Base-by-base conservation (phyloP, 2,888 invertebrate genomes). In the Tridacna gigas region DNA sequence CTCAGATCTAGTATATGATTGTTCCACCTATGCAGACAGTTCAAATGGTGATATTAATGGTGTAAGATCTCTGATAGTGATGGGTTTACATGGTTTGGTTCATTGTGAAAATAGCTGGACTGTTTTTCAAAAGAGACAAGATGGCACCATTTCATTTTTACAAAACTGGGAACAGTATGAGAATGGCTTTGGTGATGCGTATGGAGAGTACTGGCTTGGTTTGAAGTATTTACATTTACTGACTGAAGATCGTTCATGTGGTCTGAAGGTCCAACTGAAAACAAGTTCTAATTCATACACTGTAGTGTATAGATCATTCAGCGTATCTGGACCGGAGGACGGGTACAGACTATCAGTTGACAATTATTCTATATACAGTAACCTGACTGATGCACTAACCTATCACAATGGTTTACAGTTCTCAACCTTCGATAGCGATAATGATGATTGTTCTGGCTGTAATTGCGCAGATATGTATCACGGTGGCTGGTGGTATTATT, bases 401-500 rank as follows among this genome's bases (percentile, higher is more conserved):
- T 51, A 51, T 22, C 71, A 71, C 25, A 51, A 51, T 51, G 71
- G 47, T 4, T 51, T 9, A 11, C 7, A 51, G 51, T 71, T 71
- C 48, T 51, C 71, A 2, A 71, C 71, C 3, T 71, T 25, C 51
- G 71, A 71, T 51, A n/a, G 25, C 25, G 71, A 71, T 26, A 71
- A 71, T 51, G 71, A 71, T 26, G 51, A 4, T 12, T 48, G 51
- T 48, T 20, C 25, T 0, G n/a, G 26, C 5, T 51, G 51, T 51
- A 51, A 51, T 25, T 71, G 71, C 25, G 71, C 71, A 15, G 71
- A 22, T 26, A 13, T n/a, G 3, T 22, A 51, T 13, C 25, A 51
- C 12, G 71, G 71, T 9, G 71, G 51, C 15, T 71, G 71, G 71
- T 71, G 71, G 71, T 71, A 25, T n/a, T 51, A 71, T n/a, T 22